Evolutionary conservation across 2,888 invertebrate species (phyloP).

Genomic region (Diplazon laetatorius): DNA sequence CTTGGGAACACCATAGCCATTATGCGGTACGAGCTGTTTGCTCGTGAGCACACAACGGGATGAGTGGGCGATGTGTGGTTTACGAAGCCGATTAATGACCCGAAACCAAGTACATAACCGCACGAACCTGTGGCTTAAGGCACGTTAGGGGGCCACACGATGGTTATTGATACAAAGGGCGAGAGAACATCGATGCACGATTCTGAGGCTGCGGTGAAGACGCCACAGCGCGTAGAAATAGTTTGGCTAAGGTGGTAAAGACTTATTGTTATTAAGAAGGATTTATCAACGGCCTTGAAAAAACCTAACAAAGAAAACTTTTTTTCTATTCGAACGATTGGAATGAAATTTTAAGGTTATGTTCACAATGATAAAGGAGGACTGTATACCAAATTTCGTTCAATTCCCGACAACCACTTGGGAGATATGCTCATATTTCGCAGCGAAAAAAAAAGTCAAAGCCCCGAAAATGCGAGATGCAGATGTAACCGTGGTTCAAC

Average conservation of each 20-base stretch:
- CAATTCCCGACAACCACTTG: neutral
- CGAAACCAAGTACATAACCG: constrained; percentile 19
- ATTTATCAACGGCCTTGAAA: neutral
- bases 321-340: neutral
- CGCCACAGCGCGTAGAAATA: neutral
- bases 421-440: neutral
- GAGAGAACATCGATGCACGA: too few relatives aligned
- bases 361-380: too few relatives aligned
- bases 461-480: constrained; percentile 8
- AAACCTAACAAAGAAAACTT: constrained; percentile 12
- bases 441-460: neutral
- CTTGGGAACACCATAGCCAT: constrained; percentile 13
- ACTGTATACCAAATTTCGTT: neutral
- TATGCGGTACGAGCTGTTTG: constrained; percentile 25
- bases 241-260: too few relatives aligned
- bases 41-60: constrained; percentile 14
- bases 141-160: constrained; percentile 5
- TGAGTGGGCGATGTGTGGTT: constrained; percentile 18
- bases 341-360: neutral
- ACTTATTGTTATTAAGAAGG: neutral
- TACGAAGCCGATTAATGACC: constrained; percentile 44
- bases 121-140: constrained; percentile 8
- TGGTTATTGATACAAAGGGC: constrained; percentile 21
- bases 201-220: neutral
- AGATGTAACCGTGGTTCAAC: constrained; percentile 7